Percentiles rank a stretch among this genome's conserved stretches.
Conservation (phyloP, 2,888 invertebrate genomes). For the Idaea straminata region DNA sequence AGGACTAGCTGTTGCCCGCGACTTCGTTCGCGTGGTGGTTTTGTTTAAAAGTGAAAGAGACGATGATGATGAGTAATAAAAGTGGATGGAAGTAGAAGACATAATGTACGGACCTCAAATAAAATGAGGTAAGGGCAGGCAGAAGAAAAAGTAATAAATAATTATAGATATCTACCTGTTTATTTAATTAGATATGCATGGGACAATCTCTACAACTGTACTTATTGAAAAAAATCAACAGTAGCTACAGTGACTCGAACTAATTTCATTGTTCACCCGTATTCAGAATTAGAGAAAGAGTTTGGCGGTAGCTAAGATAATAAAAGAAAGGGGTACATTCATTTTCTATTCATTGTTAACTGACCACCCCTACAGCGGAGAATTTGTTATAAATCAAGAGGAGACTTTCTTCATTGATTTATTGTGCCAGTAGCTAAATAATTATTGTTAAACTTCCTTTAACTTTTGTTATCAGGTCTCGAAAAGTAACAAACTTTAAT, state of each 20-base stretch:
- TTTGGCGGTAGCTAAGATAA: constrained; percentile 61
- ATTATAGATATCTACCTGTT: too few relatives aligned
- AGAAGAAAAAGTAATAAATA: too few relatives aligned
- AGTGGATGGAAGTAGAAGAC: too few relatives aligned
- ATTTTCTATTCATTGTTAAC: constrained; percentile 42
- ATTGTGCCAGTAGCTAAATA: constrained; percentile 45
- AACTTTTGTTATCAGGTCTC: constrained; percentile 25
- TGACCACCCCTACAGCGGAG: constrained; percentile 54
- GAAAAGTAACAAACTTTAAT: constrained; percentile 16
- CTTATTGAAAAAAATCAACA: background rate
- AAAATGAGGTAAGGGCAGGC: too few relatives aligned
- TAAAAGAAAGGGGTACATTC: constrained; percentile 57
- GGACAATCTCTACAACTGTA: background rate
- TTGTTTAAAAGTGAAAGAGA: too few relatives aligned
- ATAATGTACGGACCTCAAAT: too few relatives aligned
- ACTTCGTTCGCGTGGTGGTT: too few relatives aligned
- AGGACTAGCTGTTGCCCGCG: too few relatives aligned
- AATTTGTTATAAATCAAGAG: constrained; percentile 45
- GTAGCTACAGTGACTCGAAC: constrained; percentile 14
- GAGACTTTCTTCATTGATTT: constrained; percentile 52
- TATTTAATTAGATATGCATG: background rate
- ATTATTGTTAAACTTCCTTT: constrained; percentile 11
- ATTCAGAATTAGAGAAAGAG: constrained; percentile 42
- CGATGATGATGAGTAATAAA: too few relatives aligned
- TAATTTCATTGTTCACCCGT: constrained; percentile 17